Evolutionary conservation across 2,797 vertebrate genomes (phyloP).

Genomic region (Poeciliopsis turneri): DNA sequence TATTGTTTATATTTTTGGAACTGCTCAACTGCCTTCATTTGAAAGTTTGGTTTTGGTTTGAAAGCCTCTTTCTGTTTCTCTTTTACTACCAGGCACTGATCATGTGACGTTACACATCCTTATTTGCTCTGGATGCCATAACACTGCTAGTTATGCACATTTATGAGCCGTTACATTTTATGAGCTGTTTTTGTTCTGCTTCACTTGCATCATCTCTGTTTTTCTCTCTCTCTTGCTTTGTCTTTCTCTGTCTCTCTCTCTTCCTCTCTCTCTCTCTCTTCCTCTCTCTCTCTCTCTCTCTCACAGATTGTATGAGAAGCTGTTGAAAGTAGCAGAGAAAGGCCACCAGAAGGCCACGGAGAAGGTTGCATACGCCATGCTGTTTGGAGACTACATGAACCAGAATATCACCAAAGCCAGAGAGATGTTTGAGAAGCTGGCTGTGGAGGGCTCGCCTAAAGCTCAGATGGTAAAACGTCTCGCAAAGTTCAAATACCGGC

Average conservation of each 20-base stretch:
- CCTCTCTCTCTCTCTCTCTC: background rate
- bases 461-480: slow-evolving; percentile 88
- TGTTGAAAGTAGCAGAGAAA: slow-evolving; percentile 89
- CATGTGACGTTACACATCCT: slow-evolving; percentile 16
- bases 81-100: background rate
- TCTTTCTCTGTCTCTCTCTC: background rate
- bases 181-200: background rate
- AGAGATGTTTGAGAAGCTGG: slow-evolving; percentile 92
- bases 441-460: slow-evolving; percentile 92
- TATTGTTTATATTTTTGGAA: background rate
- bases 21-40: background rate
- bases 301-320: slow-evolving; percentile 88
- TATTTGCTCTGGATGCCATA: slow-evolving; percentile 38
- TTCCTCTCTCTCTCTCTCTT: slow-evolving; percentile 11
- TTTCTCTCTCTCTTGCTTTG: slow-evolving; percentile 14
- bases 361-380: slow-evolving; percentile 93
- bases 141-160: slow-evolving; percentile 21
- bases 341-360: slow-evolving; percentile 94
- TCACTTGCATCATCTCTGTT: background rate
- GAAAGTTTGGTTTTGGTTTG: background rate
- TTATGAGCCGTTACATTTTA: background rate
- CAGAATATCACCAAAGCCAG: slow-evolving; percentile 90
- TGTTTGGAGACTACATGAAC: slow-evolving; percentile 93
- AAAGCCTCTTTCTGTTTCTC: background rate
- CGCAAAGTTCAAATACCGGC: background rate